These are phyloP conservation scores for Mesorhabditis sp. DNA, from an alignment of 2,888 invertebrate genomes.

Conservation along the genomic window DNA sequence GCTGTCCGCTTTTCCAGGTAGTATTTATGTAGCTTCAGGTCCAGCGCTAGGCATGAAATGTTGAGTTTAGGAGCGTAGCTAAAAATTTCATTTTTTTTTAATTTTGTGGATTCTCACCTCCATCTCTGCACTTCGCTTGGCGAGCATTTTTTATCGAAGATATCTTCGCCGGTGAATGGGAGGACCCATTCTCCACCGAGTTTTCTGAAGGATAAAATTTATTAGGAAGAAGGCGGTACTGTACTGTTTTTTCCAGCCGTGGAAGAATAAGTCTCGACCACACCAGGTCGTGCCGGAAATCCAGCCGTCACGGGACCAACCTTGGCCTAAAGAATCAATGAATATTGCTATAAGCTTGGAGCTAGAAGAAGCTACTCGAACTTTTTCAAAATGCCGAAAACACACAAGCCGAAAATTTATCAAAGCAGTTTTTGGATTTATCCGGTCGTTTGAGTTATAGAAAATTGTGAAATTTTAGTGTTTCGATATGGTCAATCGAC, in stretches of 20 bases:
- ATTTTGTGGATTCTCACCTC: neutral
- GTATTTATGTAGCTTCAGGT: neutral
- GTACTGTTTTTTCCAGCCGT: conserved; percentile 2
- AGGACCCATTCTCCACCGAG: neutral
- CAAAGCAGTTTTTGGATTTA: no score
- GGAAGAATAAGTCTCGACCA: neutral
- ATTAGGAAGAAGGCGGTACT: neutral
- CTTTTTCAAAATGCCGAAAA: no score
- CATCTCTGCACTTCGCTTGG: neutral
- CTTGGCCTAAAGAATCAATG: neutral
- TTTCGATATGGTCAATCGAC: no score
- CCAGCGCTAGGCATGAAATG: neutral
- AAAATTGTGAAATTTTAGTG: no score
- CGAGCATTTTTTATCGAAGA: conserved; percentile 1
- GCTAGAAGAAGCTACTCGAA: no score
- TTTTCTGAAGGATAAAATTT: neutral
- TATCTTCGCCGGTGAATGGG: conserved; percentile 1
- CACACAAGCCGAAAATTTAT: no score
- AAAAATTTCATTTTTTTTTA: neutral
- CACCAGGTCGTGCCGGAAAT: neutral
- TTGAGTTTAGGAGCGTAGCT: neutral
- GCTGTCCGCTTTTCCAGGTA: neutral
- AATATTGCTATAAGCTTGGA: neutral
- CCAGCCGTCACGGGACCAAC: conserved; percentile 1
- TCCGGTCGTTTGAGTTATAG: no score